Evolutionary conservation across 2,113 vertebrate species (phyloP).

Genomic region (Picathartes gymnocephalus): DNA sequence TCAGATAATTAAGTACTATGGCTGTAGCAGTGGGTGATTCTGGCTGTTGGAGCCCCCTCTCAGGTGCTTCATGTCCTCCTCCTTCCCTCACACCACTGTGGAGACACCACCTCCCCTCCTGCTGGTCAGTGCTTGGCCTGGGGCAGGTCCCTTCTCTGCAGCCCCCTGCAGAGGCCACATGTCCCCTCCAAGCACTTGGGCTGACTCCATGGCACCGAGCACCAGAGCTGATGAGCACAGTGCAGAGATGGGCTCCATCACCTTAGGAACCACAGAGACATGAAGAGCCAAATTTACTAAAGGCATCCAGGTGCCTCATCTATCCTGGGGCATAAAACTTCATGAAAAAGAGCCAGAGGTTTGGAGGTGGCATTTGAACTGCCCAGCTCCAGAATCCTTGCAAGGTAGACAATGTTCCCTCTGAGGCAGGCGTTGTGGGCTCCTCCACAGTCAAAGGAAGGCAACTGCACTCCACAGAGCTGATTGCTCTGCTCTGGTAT

Average conservation of each 20-base stretch:
- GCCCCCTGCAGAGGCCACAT: not conserved
- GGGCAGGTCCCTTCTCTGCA: not conserved
- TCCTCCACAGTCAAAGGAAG: not conserved
- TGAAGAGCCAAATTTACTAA: not conserved
- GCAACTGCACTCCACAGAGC: not conserved
- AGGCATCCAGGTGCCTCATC: not conserved
- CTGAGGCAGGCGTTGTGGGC: accelerated
- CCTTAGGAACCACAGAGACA: not conserved
- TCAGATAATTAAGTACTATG: not conserved
- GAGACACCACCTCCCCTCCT: not conserved
- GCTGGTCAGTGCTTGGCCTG: not conserved
- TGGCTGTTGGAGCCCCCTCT: not conserved
- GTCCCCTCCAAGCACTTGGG: not conserved
- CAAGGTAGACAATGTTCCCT: accelerated
- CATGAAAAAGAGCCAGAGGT: accelerated
- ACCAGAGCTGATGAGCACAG: not conserved
- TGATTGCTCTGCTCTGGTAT: not conserved
- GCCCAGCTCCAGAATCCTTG: not conserved
- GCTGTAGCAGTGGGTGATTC: not conserved
- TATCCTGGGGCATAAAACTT: not conserved
- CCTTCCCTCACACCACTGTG: not conserved
- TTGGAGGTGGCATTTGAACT: not conserved
- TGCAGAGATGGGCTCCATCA: accelerated
- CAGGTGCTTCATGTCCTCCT: not conserved
- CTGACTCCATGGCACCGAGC: not conserved